These are phyloP conservation scores for Triplophysa tibetana DNA, from an alignment of 2,113 vertebrate genomes.

Conservation along the genomic window DNA sequence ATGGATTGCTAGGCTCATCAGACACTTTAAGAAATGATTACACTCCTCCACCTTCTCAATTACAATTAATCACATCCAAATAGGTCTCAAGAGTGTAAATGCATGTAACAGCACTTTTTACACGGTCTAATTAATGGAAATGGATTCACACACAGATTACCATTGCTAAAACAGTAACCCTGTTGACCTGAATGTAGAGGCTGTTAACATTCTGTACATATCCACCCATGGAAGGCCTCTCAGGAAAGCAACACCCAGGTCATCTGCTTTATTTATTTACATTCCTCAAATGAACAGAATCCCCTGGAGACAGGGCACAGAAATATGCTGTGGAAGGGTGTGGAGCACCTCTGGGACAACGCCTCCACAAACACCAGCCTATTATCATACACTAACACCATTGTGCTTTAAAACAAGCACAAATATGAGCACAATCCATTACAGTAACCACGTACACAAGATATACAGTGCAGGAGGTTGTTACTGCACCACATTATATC, in stretches of 20 bases:
- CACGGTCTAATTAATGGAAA: conserved; percentile 14
- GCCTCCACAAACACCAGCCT: conserved; percentile 59
- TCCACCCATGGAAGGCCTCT: conserved; percentile 63
- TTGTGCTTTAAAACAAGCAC: conserved; percentile 2
- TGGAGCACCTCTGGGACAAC: conserved; percentile 46
- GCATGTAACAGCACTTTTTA: not conserved
- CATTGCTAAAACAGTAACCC: conserved; percentile 30
- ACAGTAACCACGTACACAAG: conserved; percentile 3
- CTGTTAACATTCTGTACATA: conserved; percentile 39
- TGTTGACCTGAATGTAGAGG: conserved; percentile 46
- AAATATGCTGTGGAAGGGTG: conserved; percentile 60
- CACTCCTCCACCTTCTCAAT: no score
- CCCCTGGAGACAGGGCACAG: conserved; percentile 61
- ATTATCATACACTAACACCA: not conserved
- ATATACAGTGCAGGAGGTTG: not conserved
- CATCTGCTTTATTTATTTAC: conserved; percentile 72
- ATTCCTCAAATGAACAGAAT: conserved; percentile 55
- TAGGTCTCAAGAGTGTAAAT: not conserved
- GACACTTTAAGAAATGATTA: no score
- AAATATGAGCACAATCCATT: conserved; percentile 37
- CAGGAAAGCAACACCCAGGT: conserved; percentile 74
- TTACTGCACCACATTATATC: not conserved
- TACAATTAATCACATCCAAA: no score
- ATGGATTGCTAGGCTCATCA: no score
- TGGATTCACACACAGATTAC: conserved; percentile 21